Evolutionary conservation across 2,888 invertebrate genomes (phyloP).

Genomic region (Cerastis rubricosa): DNA sequence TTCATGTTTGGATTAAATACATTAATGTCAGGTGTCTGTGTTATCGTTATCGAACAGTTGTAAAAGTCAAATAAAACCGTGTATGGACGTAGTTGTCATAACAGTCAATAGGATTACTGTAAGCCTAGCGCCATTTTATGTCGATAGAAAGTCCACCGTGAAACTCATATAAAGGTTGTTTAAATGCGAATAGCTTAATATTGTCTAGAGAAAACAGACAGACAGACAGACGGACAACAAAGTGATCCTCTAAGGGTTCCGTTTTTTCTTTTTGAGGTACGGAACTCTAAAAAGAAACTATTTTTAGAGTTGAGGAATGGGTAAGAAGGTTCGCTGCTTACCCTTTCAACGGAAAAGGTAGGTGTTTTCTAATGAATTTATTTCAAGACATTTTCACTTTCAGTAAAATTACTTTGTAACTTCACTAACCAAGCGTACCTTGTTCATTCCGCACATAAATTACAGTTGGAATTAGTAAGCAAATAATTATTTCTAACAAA

Average conservation of each 20-base stretch:
- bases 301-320: background rate
- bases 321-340: background rate
- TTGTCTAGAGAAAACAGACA: no score
- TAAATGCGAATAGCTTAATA: background rate
- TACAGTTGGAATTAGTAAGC: slow-evolving; percentile 48
- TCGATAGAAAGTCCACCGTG: slow-evolving; percentile 10
- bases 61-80: slow-evolving; percentile 46
- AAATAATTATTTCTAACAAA: slow-evolving; percentile 50
- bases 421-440: slow-evolving; percentile 25
- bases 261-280: no score
- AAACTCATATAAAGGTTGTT: background rate
- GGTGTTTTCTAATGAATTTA: slow-evolving; percentile 25
- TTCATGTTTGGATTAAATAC: slow-evolving; percentile 52
- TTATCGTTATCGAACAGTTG: slow-evolving; percentile 26
- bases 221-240: no score
- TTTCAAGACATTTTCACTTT: slow-evolving; percentile 47
- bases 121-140: background rate
- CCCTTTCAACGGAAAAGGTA: background rate
- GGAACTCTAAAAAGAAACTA: background rate
- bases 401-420: slow-evolving; percentile 39
- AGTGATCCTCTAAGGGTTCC: no score
- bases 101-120: slow-evolving; percentile 19
- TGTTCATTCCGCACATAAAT: slow-evolving; percentile 51
- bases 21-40: slow-evolving; percentile 39
- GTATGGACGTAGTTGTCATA: slow-evolving; percentile 9